Conservation (phyloP, 2,888 invertebrate species). For the Dynastes hyllus region DNA sequence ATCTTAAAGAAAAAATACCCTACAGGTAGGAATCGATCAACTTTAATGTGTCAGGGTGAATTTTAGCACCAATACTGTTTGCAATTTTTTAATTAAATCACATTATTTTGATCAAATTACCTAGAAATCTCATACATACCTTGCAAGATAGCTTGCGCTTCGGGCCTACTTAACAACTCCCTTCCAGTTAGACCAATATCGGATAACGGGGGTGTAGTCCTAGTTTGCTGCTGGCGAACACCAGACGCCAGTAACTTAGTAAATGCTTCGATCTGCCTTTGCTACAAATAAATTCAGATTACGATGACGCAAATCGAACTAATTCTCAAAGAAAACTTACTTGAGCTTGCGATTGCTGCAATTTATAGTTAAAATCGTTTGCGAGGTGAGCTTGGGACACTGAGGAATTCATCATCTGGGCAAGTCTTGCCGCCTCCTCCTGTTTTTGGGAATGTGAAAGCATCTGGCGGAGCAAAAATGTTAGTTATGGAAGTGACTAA, state of each 20-base stretch:
- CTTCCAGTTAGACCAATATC: constrained; percentile 73
- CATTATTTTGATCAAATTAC: background rate
- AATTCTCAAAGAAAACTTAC: constrained; percentile 54
- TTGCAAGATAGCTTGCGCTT: constrained; percentile 85
- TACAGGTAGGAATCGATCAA: no score
- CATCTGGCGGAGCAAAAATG: constrained; percentile 70
- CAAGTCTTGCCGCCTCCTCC: constrained; percentile 66
- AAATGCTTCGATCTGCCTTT: constrained; percentile 68
- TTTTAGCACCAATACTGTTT: no score
- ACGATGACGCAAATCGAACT: background rate
- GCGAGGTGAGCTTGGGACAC: constrained; percentile 60
- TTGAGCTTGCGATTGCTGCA: constrained; percentile 73
- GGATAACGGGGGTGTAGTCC: constrained; percentile 69
- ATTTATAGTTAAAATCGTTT: constrained; percentile 71
- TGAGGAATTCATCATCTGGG: constrained; percentile 58
- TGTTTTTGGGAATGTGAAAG: constrained; percentile 74
- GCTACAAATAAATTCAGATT: constrained; percentile 58
- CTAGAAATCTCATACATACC: constrained; percentile 70
- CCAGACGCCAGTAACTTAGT: constrained; percentile 67
- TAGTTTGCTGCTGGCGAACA: constrained; percentile 61
- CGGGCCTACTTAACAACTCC: constrained; percentile 82
- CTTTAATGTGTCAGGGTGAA: no score
- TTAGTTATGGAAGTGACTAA: constrained; percentile 10
- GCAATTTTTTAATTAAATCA: background rate
- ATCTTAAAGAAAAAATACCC: no score